Percentiles rank a stretch among this genome's conserved stretches.
phyloP scores from a whole-genome alignment of 2,888 invertebrate genomes.

The Metallyticus violacea region DNA sequence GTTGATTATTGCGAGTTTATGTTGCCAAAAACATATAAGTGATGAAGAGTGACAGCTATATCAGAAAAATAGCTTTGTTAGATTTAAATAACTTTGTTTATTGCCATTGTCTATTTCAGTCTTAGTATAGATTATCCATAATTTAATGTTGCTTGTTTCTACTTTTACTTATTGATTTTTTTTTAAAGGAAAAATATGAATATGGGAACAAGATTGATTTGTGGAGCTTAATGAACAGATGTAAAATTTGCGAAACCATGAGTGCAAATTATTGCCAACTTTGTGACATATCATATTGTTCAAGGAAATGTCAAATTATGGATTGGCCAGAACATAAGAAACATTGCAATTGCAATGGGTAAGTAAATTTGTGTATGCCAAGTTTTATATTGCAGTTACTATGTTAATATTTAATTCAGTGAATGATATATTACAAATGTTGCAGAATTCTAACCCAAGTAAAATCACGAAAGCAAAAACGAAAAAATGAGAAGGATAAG shows the following conservation, averaged over 20 bases:
- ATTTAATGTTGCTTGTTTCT: too few species aligned
- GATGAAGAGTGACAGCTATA: too few species aligned
- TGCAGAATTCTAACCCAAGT: background rate
- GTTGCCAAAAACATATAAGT: too few species aligned
- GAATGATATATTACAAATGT: too few species aligned
- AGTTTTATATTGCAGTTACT: background rate
- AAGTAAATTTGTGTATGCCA: background rate
- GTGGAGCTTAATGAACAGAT: background rate
- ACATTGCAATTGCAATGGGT: background rate
- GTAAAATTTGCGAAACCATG: background rate
- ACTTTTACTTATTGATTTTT: too few species aligned
- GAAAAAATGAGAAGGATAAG: background rate
- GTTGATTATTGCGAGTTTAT: too few species aligned
- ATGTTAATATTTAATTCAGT: too few species aligned
- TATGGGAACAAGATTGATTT: background rate
- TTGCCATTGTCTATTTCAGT: too few species aligned
- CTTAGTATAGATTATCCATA: too few species aligned
- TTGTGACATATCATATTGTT: background rate
- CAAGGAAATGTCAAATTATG: background rate
- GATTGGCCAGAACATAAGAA: background rate
- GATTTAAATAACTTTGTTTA: too few species aligned
- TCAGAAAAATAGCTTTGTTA: too few species aligned
- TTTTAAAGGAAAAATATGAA: background rate
- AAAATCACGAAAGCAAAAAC: background rate
- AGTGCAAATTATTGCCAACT: background rate